A percentile compares a stretch with the other conserved stretches of the same genome.
Conservation (phyloP, 2,888 invertebrate species). For the Gymnoscelis rufifasciata region DNA sequence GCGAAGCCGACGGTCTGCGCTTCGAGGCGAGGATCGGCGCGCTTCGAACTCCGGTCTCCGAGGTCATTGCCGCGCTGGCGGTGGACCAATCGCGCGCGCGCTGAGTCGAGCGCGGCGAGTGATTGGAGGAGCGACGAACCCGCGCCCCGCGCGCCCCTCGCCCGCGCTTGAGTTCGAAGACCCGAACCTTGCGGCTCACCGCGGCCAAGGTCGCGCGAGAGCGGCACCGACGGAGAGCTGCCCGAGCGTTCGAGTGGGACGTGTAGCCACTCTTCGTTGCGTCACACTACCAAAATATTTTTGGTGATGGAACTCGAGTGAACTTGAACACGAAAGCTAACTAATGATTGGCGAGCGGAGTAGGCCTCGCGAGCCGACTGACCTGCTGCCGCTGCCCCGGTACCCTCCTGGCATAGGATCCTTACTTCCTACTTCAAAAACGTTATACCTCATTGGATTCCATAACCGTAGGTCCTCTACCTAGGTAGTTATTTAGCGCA, state of each 20-base stretch:
- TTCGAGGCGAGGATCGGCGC: constrained; percentile 83
- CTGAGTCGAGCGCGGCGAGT: constrained; percentile 64
- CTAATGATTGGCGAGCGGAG: constrained; percentile 69
- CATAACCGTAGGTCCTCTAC: neutral
- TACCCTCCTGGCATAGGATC: constrained; percentile 45
- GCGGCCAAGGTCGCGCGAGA: constrained; percentile 86
- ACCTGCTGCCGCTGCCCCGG: constrained; percentile 57
- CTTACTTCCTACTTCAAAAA: too few species aligned
- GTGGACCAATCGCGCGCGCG: constrained; percentile 73
- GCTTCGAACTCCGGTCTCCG: constrained; percentile 89
- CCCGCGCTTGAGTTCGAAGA: constrained; percentile 82
- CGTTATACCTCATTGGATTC: constrained; percentile 37
- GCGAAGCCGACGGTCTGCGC: constrained; percentile 74
- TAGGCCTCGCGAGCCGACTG: constrained; percentile 54
- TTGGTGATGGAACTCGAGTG: constrained; percentile 77
- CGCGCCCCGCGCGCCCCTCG: constrained; percentile 60
- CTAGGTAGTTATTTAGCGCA: too few species aligned
- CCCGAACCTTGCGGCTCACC: constrained; percentile 92
- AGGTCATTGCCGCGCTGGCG: constrained; percentile 88
- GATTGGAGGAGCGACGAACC: constrained; percentile 65
- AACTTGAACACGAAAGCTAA: constrained; percentile 76
- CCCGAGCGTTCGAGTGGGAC: constrained; percentile 63
- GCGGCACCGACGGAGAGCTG: constrained; percentile 64
- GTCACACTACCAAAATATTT: constrained; percentile 78
- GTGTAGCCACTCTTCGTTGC: constrained; percentile 61